Evolutionary conservation across 2,888 invertebrate species (phyloP), one percentile per base, ranked within the genome.

Genomic region (Drosophila longiperda): DNA sequence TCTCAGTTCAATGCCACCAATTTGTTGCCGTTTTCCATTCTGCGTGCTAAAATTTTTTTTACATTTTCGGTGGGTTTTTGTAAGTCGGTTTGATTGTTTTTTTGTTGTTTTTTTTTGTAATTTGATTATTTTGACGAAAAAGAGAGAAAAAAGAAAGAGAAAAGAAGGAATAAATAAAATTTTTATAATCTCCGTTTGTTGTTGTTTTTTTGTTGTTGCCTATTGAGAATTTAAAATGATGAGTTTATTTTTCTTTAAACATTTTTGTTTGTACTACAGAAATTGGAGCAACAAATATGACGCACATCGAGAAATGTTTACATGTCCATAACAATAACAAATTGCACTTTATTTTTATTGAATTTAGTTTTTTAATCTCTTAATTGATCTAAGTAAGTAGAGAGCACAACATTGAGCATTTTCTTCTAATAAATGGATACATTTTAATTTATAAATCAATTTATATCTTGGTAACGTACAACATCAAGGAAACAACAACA

Each of bases 401-500:
- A 55, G 36, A 55, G 55, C 75, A 86, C 77, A 86, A 88, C 82
- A 84, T 76, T 74, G 49, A 84, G 66, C 75, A 48, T 60, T 42
- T 72, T 66, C 67, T 70, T 66, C 62, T 72, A 83, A 64, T 59
- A 75, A 59, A 66, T 53, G 23, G 36, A 49, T 52, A 50, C 17
- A 34, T 32, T 57, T 75, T 48, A 32, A 48, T 57, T 65, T 65
- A 61, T 48, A 38, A 42, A 63, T 50, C 45, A 36, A 29, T 59
- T 57, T 66, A 26, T 60, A 66, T 52, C 61, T 59, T 66, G 57
- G 65, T 62, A 66, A 89, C 82, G 79, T 78, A 91, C 91, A 90
- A 91, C 91, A 91, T 90, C 84, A 78, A 90, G 65, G 66, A 79
- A 91, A 91, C 91, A 91, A 91, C 91, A 91, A 91, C 89, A 90